Percentiles rank a stretch among this genome's conserved stretches.
Conservation (phyloP, 2,113 vertebrate genomes). For the Nesogale talazaci region DNA sequence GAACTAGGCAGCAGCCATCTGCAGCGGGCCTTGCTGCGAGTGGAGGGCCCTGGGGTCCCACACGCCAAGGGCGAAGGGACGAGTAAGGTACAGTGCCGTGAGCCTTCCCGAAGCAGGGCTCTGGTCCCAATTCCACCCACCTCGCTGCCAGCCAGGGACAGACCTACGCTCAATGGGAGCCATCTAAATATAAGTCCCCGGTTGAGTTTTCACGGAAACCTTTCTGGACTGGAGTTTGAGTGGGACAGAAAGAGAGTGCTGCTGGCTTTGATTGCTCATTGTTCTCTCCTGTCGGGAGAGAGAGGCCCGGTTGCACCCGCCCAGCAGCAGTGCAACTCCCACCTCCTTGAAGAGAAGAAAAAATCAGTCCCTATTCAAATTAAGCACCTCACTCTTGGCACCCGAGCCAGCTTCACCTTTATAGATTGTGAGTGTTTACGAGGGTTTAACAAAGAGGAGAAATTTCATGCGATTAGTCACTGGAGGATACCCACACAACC, state of each 20-base stretch:
- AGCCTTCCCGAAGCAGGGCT: background rate
- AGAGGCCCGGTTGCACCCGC: conserved; percentile 24
- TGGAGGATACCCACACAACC: conserved; percentile 75
- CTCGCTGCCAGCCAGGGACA: background rate
- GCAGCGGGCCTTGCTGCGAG: background rate
- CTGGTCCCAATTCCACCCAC: background rate
- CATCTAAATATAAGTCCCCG: conserved; percentile 8
- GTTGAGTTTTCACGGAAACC: conserved; percentile 2
- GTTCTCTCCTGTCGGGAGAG: background rate
- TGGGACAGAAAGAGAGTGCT: background rate
- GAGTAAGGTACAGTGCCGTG: background rate
- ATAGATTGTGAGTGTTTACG: conserved; percentile 75
- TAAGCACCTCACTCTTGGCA: conserved; percentile 66
- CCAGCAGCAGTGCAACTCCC: background rate
- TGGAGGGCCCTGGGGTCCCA: background rate
- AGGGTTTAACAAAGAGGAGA: conserved; percentile 76
- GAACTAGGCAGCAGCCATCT: background rate
- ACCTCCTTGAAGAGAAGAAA: too few species aligned
- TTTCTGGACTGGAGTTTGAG: conserved; percentile 17
- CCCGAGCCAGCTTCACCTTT: conserved; percentile 59
- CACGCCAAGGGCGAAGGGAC: background rate
- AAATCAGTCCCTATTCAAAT: conserved; percentile 44
- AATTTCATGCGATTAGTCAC: conserved; percentile 82
- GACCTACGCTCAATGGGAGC: background rate
- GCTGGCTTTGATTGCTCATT: conserved; percentile 25